A percentile compares a stretch with the other conserved stretches of the same genome.
phyloP scores from a whole-genome alignment of 2,888 invertebrate species.

The Thymelicus lineola region DNA sequence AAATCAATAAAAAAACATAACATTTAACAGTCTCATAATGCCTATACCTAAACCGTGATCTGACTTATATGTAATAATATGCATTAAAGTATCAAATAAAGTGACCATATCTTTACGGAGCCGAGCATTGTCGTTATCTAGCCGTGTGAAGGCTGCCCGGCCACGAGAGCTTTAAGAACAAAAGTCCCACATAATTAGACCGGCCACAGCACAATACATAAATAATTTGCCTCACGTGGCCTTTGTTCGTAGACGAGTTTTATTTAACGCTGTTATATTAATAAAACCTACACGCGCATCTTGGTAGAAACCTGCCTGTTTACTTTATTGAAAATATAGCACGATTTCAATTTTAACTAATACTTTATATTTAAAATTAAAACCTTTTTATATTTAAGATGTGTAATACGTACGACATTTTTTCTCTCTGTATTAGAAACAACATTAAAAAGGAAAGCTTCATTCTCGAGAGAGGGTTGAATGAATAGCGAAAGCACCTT shows the following conservation, averaged over 20 bases:
- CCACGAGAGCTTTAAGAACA: slow-evolving; percentile 70
- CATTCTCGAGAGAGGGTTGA: no score
- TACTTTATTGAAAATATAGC: no score
- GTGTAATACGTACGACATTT: no score
- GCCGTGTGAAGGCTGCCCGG: slow-evolving; percentile 62
- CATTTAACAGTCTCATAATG: no score
- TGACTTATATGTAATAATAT: neutral
- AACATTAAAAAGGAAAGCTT: no score
- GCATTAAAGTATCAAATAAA: slow-evolving; percentile 33
- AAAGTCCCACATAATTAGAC: slow-evolving; percentile 83
- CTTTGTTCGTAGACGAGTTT: slow-evolving; percentile 80
- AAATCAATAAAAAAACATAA: no score
- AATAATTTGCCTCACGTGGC: slow-evolving; percentile 84
- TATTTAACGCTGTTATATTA: slow-evolving; percentile 80
- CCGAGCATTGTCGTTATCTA: slow-evolving; percentile 71
- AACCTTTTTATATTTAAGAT: no score
- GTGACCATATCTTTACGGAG: slow-evolving; percentile 37
- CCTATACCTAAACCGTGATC: no score
- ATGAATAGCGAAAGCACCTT: no score
- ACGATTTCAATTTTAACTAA: no score
- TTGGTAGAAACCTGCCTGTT: slow-evolving; percentile 70
- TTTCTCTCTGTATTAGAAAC: no score
- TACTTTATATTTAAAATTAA: no score
- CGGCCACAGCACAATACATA: slow-evolving; percentile 81
- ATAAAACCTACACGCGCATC: slow-evolving; percentile 76